These are phyloP conservation scores for Cephus spinipes DNA, from an alignment of 2,888 invertebrate species.

Conservation along the genomic window DNA sequence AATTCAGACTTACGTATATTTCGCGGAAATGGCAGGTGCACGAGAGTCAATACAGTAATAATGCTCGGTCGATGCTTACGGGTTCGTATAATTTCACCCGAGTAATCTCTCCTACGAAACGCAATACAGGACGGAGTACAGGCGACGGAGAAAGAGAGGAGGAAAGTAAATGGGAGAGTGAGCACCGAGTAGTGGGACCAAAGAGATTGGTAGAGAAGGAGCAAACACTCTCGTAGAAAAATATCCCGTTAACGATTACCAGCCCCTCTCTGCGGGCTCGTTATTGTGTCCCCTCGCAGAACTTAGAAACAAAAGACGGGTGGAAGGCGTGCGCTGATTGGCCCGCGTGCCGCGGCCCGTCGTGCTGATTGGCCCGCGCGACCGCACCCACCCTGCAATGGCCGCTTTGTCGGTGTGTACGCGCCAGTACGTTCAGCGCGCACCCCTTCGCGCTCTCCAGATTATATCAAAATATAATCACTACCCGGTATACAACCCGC, in stretches of 20 bases:
- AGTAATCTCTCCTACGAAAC: not conserved
- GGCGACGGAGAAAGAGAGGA: constrained; percentile 22
- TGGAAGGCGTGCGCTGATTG: constrained; percentile 60
- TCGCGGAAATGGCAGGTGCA: no score
- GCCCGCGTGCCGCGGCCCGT: constrained; percentile 57
- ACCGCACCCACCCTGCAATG: constrained; percentile 67
- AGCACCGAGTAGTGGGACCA: constrained; percentile 23
- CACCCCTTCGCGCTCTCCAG: constrained; percentile 28
- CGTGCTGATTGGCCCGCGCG: constrained; percentile 63
- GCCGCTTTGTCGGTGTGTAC: constrained; percentile 62
- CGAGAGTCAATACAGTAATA: no score
- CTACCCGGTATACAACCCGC: constrained; percentile 11
- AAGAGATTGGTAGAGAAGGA: constrained; percentile 20
- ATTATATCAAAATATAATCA: constrained; percentile 56
- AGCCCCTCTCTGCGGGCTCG: constrained; percentile 48
- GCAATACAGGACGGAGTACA: not conserved
- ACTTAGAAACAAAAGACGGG: constrained; percentile 61
- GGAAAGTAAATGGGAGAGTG: constrained; percentile 15
- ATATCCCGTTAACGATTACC: constrained; percentile 63
- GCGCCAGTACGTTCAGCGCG: constrained; percentile 45
- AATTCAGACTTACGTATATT: no score
- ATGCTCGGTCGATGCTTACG: no score
- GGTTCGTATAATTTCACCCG: not conserved
- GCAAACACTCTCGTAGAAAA: constrained; percentile 45
- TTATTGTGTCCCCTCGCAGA: constrained; percentile 59